phyloP scores from a whole-genome alignment of 1,140 invertebrate species.

The Mercenaria mercenaria region DNA sequence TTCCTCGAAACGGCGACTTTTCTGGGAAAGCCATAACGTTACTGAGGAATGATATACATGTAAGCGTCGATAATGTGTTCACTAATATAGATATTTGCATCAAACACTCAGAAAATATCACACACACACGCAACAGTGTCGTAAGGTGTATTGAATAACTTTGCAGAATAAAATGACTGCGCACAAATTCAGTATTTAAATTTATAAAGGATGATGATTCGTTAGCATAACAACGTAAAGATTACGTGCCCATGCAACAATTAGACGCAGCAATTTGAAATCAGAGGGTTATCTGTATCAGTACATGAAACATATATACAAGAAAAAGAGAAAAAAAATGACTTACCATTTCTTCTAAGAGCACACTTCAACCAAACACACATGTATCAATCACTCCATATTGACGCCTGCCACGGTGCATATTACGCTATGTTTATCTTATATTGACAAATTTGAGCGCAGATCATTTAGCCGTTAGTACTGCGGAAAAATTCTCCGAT shows the following conservation, averaged over 20 bases:
- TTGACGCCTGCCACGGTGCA: slow-evolving; percentile 33
- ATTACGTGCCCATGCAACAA: no score
- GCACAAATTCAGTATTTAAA: no score
- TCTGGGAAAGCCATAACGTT: no score
- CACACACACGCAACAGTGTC: background rate
- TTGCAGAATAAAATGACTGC: no score
- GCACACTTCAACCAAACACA: background rate
- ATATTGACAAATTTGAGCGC: slow-evolving; percentile 49
- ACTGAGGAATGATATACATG: no score
- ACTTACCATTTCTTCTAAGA: background rate
- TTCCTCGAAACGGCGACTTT: no score
- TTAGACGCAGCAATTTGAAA: no score
- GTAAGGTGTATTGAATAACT: no score
- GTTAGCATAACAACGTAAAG: no score
- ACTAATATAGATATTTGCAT: background rate
- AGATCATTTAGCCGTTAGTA: slow-evolving; percentile 41
- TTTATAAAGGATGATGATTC: no score
- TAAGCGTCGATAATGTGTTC: background rate
- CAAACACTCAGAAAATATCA: background rate
- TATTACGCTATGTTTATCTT: slow-evolving; percentile 42
- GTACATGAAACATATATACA: no score
- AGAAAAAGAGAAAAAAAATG: background rate
- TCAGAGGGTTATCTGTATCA: no score
- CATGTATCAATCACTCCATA: slow-evolving; percentile 16
- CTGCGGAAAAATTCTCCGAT: slow-evolving; percentile 35